These are phyloP conservation scores for Cylloceria caligata DNA, from an alignment of 2,888 invertebrate species.

Conservation along the genomic window DNA sequence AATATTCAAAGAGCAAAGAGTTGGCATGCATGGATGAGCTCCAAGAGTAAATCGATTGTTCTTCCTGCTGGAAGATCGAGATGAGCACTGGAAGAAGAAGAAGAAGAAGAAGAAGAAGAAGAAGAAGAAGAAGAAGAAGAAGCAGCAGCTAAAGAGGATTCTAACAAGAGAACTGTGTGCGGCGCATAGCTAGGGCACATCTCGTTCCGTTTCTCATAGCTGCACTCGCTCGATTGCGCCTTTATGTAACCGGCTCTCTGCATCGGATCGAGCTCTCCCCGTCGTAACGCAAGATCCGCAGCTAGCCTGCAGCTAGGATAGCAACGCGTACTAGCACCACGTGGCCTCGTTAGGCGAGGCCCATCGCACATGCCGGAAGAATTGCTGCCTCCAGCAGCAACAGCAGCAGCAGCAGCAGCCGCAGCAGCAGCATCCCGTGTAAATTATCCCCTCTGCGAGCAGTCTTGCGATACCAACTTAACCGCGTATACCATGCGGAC, in stretches of 20 bases:
- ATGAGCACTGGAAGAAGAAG: conserved; percentile 28
- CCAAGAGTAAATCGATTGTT: conserved; percentile 59
- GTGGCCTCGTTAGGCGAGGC: conserved; percentile 70
- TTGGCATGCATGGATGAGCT: conserved; percentile 37
- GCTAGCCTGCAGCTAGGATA: conserved; percentile 53
- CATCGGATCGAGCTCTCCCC: conserved; percentile 54
- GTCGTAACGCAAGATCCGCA: conserved; percentile 55
- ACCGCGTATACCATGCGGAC: conserved; percentile 41
- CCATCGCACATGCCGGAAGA: conserved; percentile 70
- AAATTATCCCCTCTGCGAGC: conserved; percentile 58
- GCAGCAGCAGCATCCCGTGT: conserved; percentile 62
- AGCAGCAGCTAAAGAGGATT: conserved; percentile 8
- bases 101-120: conserved; percentile 2
- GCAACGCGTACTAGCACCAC: conserved; percentile 55
- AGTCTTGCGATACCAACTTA: conserved; percentile 38
- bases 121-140: not conserved
- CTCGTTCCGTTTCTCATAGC: conserved; percentile 50
- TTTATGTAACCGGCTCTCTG: conserved; percentile 69
- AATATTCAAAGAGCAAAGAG: conserved; percentile 32
- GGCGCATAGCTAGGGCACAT: conserved; percentile 29
- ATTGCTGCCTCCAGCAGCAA: conserved; percentile 54
- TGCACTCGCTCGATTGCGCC: conserved; percentile 55
- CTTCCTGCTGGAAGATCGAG: conserved; percentile 51
- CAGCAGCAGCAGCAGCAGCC: too few relatives aligned
- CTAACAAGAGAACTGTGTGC: conserved; percentile 38